Conservation (phyloP, 2,888 invertebrate genomes). For the Masnerella sp. region DNA sequence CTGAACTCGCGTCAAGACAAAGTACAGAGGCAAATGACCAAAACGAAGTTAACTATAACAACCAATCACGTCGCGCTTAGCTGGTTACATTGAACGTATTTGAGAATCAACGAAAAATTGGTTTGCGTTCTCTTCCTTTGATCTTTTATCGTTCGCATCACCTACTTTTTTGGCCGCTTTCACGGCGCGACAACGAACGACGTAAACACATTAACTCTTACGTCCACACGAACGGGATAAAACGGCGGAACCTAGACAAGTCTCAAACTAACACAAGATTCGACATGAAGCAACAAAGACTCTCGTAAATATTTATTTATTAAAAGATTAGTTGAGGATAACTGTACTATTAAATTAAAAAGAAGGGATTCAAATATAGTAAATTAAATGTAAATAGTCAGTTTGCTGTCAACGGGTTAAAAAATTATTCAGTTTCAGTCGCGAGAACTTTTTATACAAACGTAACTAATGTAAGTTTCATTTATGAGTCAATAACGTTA, state of each 20-base stretch:
- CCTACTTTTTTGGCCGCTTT: too few relatives aligned
- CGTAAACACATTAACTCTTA: too few relatives aligned
- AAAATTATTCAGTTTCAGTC: too few relatives aligned
- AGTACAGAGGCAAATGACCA: too few relatives aligned
- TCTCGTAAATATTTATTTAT: conserved; percentile 65
- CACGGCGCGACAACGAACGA: too few relatives aligned
- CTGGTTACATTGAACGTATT: conserved; percentile 17
- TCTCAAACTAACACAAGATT: too few relatives aligned
- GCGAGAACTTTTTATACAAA: conserved; percentile 41
- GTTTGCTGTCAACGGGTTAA: conserved; percentile 40
- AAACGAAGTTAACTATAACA: too few relatives aligned
- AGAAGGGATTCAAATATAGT: conserved; percentile 18
- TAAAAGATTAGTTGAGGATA: conserved; percentile 34
- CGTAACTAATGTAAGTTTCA: conserved; percentile 21
- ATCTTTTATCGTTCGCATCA: too few relatives aligned
- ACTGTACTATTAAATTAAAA: conserved; percentile 31
- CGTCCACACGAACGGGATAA: conserved; percentile 54
- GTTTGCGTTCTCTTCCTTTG: conserved; percentile 28
- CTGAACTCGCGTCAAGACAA: too few relatives aligned
- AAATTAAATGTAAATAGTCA: conserved; percentile 44
- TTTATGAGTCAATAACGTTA: conserved; percentile 40
- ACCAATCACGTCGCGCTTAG: too few relatives aligned
- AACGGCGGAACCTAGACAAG: too few relatives aligned
- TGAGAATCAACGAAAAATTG: not conserved
- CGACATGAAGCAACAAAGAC: conserved; percentile 65